These are phyloP conservation scores for Nephrotoma guestfalica DNA, from an alignment of 2,888 invertebrate species.

Conservation along the genomic window DNA sequence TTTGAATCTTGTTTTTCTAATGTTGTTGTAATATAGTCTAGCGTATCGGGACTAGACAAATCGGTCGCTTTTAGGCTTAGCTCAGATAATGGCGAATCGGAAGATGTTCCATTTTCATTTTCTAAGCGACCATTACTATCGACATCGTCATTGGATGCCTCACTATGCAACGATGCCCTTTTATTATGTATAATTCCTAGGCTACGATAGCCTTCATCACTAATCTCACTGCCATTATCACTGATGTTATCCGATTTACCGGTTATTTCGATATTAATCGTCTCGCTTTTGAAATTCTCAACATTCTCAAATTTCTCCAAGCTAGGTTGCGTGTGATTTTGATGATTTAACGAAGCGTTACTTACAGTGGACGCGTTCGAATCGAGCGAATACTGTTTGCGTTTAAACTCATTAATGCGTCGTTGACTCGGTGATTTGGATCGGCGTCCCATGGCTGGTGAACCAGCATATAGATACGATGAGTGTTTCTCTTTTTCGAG, in stretches of 20 bases:
- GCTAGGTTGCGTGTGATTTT: not conserved
- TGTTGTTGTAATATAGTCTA: conserved; percentile 4
- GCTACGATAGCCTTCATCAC: conserved; percentile 73
- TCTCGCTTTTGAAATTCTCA: conserved; percentile 10
- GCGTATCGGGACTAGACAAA: conserved; percentile 10
- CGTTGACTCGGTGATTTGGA: conserved; percentile 32
- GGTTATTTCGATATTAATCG: conserved; percentile 13
- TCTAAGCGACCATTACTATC: conserved; percentile 59
- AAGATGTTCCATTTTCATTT: conserved; percentile 30
- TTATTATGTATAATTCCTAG: conserved; percentile 54
- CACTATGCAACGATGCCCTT: conserved; percentile 52
- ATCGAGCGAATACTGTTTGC: conserved; percentile 27
- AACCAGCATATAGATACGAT: conserved; percentile 12
- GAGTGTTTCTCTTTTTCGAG: not conserved
- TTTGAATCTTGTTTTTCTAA: not conserved
- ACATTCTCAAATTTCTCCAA: conserved; percentile 18
- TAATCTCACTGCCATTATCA: conserved; percentile 71
- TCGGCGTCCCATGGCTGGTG: conserved; percentile 24
- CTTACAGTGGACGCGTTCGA: conserved; percentile 14
- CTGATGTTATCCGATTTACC: conserved; percentile 45
- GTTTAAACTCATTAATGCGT: conserved; percentile 25
- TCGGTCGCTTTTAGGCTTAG: conserved; percentile 10
- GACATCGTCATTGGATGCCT: conserved; percentile 56
- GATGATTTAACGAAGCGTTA: not conserved
- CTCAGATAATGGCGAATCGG: conserved; percentile 31